phyloP scores from a whole-genome alignment of 2,888 invertebrate species.

The Clitarchus hookeri region DNA sequence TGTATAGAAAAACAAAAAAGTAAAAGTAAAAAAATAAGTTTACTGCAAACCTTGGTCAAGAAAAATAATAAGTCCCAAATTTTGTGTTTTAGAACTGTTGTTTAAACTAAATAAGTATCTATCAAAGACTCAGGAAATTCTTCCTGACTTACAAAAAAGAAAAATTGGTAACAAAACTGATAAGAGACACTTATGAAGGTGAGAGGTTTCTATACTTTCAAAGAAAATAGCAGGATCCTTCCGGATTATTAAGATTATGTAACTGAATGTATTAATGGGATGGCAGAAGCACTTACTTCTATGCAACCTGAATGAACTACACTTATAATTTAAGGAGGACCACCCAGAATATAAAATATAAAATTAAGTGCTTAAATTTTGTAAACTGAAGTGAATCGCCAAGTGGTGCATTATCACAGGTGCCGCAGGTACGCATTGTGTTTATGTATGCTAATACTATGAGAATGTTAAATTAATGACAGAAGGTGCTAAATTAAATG shows the following conservation, averaged over 20 bases:
- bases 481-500: background rate
- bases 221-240: background rate
- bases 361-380: background rate
- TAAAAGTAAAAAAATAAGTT: background rate
- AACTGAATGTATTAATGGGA: background rate
- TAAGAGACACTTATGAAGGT: background rate
- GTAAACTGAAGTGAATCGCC: background rate
- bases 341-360: background rate
- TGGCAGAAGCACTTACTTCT: background rate
- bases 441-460: background rate
- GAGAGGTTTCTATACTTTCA: no score
- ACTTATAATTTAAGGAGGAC: no score
- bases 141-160: background rate
- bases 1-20: background rate
- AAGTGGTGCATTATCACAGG: background rate
- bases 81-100: background rate
- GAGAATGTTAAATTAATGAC: background rate
- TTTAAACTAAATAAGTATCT: background rate
- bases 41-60: background rate
- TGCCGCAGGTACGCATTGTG: background rate
- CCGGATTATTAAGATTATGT: background rate
- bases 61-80: background rate
- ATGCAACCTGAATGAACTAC: no score
- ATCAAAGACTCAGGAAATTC: background rate
- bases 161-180: background rate